A percentile compares a stretch with the other conserved stretches of the same genome.
phyloP scores from a whole-genome alignment of 1,140 invertebrate species.

The Phymastichus coffea region DNA sequence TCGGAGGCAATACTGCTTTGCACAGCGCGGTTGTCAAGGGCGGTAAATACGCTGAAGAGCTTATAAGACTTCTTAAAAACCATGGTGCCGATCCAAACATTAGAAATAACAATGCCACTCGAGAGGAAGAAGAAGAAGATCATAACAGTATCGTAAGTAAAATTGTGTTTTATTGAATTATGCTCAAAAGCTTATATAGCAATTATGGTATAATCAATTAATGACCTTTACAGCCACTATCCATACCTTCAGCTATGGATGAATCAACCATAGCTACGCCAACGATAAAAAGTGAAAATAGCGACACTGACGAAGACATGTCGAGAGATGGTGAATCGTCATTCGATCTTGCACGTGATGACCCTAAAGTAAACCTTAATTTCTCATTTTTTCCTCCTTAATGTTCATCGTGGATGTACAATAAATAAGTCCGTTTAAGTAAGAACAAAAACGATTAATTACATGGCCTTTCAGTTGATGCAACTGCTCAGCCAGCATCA shows the following conservation, averaged over 20 bases:
- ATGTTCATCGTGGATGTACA: too few relatives aligned
- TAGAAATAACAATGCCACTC: conserved; percentile 35
- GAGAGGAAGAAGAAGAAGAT: conserved; percentile 9
- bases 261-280: conserved; percentile 1
- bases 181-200: neutral
- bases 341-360: conserved; percentile 45
- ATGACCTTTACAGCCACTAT: neutral
- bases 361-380: conserved; percentile 40
- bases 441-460: too few relatives aligned
- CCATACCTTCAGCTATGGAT: neutral
- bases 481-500: conserved; percentile 26
- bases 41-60: conserved; percentile 39
- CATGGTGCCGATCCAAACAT: conserved; percentile 44
- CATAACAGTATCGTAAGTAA: neutral
- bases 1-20: conserved; percentile 49
- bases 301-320: conserved; percentile 35
- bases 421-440: too few relatives aligned
- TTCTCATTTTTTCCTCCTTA: too few relatives aligned
- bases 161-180: neutral
- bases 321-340: conserved; percentile 38
- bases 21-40: conserved; percentile 45
- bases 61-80: conserved; percentile 42
- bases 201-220: neutral
- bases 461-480: conserved; percentile 39
- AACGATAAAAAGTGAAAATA: conserved; percentile 16